Conservation (phyloP, 1,140 invertebrate genomes). For the Drepana arcuata region DNA sequence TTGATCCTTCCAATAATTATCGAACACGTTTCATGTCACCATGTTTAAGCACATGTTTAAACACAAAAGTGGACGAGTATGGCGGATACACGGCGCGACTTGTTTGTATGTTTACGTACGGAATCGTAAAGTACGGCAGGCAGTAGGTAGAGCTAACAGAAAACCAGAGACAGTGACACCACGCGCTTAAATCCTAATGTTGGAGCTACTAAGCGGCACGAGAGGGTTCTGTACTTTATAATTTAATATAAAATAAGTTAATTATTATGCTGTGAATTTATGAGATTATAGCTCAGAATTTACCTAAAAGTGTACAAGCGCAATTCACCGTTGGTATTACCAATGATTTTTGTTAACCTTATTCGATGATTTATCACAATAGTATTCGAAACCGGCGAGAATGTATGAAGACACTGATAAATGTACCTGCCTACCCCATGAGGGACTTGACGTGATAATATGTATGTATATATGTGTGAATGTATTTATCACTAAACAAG, state of each 20-base stretch:
- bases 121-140: conserved; percentile 48
- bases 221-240: conserved; percentile 23
- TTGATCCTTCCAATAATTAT: conserved; percentile 72
- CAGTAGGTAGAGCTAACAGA: conserved; percentile 62
- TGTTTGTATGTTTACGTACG: conserved; percentile 58
- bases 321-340: no score
- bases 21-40: conserved; percentile 68
- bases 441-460: no score
- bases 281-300: no score
- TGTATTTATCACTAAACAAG: neutral
- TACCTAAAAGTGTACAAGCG: no score
- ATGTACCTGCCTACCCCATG: no score
- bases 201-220: no score
- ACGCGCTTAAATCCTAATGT: no score
- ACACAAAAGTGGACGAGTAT: conserved; percentile 55
- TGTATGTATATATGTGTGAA: neutral
- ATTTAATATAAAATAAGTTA: no score
- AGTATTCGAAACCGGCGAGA: no score
- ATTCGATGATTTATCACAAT: neutral
- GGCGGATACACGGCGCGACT: conserved; percentile 37
- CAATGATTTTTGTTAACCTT: conserved; percentile 1
- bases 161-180: conserved; percentile 34
- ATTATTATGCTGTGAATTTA: no score
- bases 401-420: no score
- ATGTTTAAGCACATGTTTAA: conserved; percentile 59